These are phyloP conservation scores for Sebastes vulpes DNA, from an alignment of 2,797 vertebrate species.

Conservation along the genomic window DNA sequence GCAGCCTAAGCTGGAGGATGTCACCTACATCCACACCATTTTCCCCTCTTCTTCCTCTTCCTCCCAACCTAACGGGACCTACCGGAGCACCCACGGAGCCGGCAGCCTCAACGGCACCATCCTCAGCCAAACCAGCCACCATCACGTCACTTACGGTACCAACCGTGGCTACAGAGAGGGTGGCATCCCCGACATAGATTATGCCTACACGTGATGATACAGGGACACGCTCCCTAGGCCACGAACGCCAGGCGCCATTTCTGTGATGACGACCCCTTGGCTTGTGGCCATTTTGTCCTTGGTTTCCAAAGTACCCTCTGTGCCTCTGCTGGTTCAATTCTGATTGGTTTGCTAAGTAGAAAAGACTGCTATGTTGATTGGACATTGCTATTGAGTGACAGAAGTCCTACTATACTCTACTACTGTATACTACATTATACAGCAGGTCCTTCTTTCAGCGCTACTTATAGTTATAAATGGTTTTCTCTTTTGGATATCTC, in stretches of 20 bases:
- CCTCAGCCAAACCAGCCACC: slow-evolving; percentile 92
- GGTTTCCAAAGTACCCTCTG: slow-evolving; percentile 90
- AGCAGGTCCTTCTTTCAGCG: slow-evolving; percentile 73
- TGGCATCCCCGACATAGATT: slow-evolving; percentile 94
- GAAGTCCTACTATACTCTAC: slow-evolving; percentile 75
- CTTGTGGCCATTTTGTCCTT: slow-evolving; percentile 77
- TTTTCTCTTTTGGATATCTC: slow-evolving; percentile 80
- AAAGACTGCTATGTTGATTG: slow-evolving; percentile 72
- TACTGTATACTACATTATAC: slow-evolving; percentile 78
- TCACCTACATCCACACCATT: slow-evolving; percentile 94
- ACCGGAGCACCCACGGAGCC: slow-evolving; percentile 74
- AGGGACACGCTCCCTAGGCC: slow-evolving; percentile 58
- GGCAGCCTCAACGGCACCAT: slow-evolving; percentile 89
- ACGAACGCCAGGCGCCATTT: slow-evolving; percentile 52
- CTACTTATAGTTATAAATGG: slow-evolving; percentile 80
- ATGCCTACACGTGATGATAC: slow-evolving; percentile 92
- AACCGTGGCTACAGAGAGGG: slow-evolving; percentile 94
- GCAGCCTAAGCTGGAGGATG: slow-evolving; percentile 91
- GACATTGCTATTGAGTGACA: slow-evolving; percentile 76
- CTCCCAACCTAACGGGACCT: slow-evolving; percentile 82
- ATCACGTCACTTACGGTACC: slow-evolving; percentile 91
- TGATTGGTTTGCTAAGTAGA: slow-evolving; percentile 83
- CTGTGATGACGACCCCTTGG: slow-evolving; percentile 49
- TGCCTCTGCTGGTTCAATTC: slow-evolving; percentile 88
- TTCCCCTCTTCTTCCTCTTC: slow-evolving; percentile 88